Evolutionary conservation across 2,888 invertebrate species (phyloP).

Genomic region (Metallyticus violacea): DNA sequence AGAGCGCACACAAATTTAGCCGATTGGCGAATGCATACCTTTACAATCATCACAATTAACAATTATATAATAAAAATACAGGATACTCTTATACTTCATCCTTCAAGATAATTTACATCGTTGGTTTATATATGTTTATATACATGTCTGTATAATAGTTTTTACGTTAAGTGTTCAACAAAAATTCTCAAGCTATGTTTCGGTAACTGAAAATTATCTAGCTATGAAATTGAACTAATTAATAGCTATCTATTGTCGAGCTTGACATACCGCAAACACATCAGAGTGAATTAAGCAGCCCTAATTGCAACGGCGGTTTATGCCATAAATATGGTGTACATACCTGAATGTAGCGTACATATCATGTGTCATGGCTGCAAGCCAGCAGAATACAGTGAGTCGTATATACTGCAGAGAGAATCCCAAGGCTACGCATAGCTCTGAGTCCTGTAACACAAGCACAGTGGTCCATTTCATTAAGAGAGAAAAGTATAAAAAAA

Average conservation of each 20-base stretch:
- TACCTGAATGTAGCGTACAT: constrained; percentile 52
- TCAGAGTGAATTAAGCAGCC: not conserved
- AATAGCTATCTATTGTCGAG: too few species aligned
- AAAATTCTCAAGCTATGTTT: too few species aligned
- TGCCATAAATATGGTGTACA: not conserved
- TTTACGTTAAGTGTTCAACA: too few species aligned
- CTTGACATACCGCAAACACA: not conserved
- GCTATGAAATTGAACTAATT: not conserved
- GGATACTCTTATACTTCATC: too few species aligned
- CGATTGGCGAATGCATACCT: too few species aligned
- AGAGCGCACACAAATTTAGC: too few species aligned
- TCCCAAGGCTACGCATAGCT: constrained; percentile 59
- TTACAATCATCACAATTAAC: too few species aligned
- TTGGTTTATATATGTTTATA: too few species aligned
- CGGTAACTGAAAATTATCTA: not conserved
- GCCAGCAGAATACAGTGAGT: constrained; percentile 64
- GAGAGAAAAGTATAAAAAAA: too few species aligned
- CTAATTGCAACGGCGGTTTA: not conserved
- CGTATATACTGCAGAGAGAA: constrained; percentile 63
- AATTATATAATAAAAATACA: too few species aligned
- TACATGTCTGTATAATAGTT: too few species aligned
- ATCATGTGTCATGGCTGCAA: constrained; percentile 64
- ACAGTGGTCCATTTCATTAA: not conserved
- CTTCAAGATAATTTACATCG: too few species aligned
- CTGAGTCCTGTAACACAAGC: constrained; percentile 53